A percentile compares a stretch with the other conserved stretches of the same genome.
These are phyloP conservation scores for Ptilorrhoa leucosticta DNA, from an alignment of 2,113 vertebrate species.

Conservation along the genomic window DNA sequence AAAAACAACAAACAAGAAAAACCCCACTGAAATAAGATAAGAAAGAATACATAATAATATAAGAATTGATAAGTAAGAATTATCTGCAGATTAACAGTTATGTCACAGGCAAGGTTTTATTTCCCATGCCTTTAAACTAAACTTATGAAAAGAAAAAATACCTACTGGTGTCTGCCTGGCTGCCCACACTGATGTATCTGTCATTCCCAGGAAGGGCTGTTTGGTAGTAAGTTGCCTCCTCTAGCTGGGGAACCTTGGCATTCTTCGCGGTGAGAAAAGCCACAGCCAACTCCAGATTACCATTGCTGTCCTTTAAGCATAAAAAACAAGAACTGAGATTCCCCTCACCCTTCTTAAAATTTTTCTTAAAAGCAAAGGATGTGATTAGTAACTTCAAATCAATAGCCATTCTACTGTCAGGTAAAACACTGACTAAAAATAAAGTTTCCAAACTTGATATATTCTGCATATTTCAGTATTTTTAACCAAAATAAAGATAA, in stretches of 20 bases:
- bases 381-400: background rate
- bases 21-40: background rate
- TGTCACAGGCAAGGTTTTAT: background rate
- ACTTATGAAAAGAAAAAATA: slow-evolving; percentile 1
- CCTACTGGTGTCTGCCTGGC: slow-evolving; percentile 96
- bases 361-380: background rate
- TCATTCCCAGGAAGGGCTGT: slow-evolving; percentile 91
- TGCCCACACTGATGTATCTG: slow-evolving; percentile 96
- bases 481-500: background rate
- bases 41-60: background rate
- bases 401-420: background rate
- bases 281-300: slow-evolving; percentile 92
- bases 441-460: background rate
- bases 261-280: slow-evolving; percentile 94
- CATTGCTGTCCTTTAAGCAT: slow-evolving; percentile 89
- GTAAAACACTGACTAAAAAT: background rate
- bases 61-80: background rate
- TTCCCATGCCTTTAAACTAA: background rate
- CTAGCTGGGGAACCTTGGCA: slow-evolving; percentile 89
- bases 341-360: background rate
- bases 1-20: too few relatives aligned
- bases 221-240: slow-evolving; percentile 91
- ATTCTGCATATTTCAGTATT: background rate
- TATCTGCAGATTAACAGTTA: background rate
- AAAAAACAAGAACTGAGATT: slow-evolving; percentile 1